phyloP scores from a whole-genome alignment of 1,140 invertebrate genomes.

The Pseudomyrmex dendroicus region DNA sequence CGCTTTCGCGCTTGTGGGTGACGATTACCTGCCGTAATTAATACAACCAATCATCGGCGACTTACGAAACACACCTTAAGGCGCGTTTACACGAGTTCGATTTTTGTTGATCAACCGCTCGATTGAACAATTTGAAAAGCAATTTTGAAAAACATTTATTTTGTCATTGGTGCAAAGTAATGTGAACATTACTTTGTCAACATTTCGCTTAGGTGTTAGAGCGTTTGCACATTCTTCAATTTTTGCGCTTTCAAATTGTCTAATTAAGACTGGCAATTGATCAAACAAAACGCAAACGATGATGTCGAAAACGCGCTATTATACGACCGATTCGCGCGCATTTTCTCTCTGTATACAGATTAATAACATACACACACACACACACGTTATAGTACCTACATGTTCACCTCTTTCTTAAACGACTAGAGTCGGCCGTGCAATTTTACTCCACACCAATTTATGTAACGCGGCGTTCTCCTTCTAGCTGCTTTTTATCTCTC shows the following conservation, averaged over 20 bases:
- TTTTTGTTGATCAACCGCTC: too few species aligned
- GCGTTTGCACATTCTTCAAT: too few species aligned
- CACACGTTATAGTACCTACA: constrained; percentile 14
- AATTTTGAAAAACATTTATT: too few species aligned
- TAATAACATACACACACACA: constrained; percentile 36
- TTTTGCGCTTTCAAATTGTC: too few species aligned
- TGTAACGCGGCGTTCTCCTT: constrained; percentile 13
- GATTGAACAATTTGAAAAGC: too few species aligned
- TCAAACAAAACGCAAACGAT: too few species aligned
- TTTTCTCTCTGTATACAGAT: constrained; percentile 56
- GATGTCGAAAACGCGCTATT: too few species aligned
- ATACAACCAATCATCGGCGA: background rate
- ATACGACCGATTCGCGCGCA: constrained; percentile 45
- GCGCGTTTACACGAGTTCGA: too few species aligned
- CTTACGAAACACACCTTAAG: constrained; percentile 35
- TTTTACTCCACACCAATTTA: constrained; percentile 18
- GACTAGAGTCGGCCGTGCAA: constrained; percentile 57
- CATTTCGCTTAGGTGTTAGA: too few species aligned
- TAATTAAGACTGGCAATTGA: too few species aligned
- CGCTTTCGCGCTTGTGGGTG: background rate
- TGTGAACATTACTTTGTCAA: too few species aligned
- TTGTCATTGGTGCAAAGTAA: too few species aligned
- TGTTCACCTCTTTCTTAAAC: constrained; percentile 24
- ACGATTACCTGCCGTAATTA: constrained; percentile 3
- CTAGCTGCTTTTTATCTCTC: background rate